Evolutionary conservation across 2,113 vertebrate genomes (phyloP), one percentile per base, ranked within the genome.

Genomic region (Alethe castanea): DNA sequence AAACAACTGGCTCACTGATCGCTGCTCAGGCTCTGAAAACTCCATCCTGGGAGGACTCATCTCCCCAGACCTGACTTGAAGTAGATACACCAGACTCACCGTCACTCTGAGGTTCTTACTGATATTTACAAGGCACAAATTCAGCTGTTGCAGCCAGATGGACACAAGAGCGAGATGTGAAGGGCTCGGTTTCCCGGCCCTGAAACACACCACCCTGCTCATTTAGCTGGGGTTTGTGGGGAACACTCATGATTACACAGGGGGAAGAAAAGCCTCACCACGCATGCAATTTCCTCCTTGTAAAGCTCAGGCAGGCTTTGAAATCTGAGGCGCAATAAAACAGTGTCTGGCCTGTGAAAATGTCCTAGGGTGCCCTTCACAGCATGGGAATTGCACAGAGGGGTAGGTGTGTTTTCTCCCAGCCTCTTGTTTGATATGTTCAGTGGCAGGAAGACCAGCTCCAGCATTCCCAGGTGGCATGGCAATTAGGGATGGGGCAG

Each of bases 271-370:
- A 93, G 76, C 84, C 89, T 95, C 95, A 86, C 94, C 91, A 0
- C 92, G 94, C 88, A 94, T 33, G 80, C 60, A 96, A 97, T 96
- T 96, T 96, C 92, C 95, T 96, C 86, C 95, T 94, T 91, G 94
- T 95, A 95, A 95, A 97, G 73, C 57, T 94, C 77, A 53, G 61
- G 95, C 92, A 96, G 78, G 26, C 94, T 97, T 95, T 96, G 96
- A 96, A 96, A 97, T 84, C 86, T 65, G 96, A 96, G 91, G 95
- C 91, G 70, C 52, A 91, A 84, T 94, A 94, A 95, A 97, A 91
- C 0, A 0, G 81, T 3, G 4, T 65, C 73, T 96, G 86, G 94
- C 89, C 86, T 61, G 53, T 44, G 83, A 44, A 95, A 95, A 80
- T 91, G 95, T 97, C 96, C 96, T 97, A 79, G 92, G 83, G 96